Percentiles rank a stretch among this genome's conserved stretches.
Evolutionary conservation across 2,888 invertebrate species (phyloP).

Genomic region (Aquatica leii): DNA sequence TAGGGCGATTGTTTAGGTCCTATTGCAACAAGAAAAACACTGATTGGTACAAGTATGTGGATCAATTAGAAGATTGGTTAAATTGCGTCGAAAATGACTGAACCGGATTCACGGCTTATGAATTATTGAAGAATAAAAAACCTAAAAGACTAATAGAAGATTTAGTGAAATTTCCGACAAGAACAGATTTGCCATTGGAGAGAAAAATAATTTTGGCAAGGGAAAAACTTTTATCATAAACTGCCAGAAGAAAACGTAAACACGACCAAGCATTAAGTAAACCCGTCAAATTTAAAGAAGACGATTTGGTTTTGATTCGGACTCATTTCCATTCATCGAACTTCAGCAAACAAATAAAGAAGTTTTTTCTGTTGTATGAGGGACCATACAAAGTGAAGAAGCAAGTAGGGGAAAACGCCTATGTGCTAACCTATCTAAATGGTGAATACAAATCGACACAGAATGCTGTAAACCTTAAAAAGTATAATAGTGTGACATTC

Average conservation of each 20-base stretch:
- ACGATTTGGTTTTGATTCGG: not conserved
- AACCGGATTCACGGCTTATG: not conserved
- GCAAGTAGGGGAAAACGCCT: not conserved
- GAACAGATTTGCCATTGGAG: not conserved
- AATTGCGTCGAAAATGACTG: not conserved
- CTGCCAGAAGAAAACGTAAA: not conserved
- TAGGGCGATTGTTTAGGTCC: not conserved
- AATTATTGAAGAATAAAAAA: not conserved
- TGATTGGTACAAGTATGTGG: not conserved
- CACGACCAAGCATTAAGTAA: not conserved
- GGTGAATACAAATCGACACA: not conserved
- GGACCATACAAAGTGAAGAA: conserved; percentile 11
- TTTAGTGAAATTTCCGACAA: not conserved
- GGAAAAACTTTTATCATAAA: not conserved
- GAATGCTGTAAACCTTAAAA: not conserved
- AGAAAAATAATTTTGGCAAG: not conserved
- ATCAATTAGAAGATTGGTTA: conserved; percentile 1
- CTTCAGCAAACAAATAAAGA: conserved; percentile 6
- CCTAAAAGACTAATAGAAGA: not conserved
- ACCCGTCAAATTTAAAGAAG: not conserved
- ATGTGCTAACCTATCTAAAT: not conserved
- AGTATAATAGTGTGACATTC: not conserved
- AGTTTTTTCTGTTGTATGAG: conserved; percentile 11
- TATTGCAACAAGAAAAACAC: conserved; percentile 13
- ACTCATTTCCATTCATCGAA: conserved; percentile 8